Percentiles rank a stretch among this genome's conserved stretches.
Conservation (phyloP, 2,888 invertebrate species). For the Fissipunctia ypsillon region DNA sequence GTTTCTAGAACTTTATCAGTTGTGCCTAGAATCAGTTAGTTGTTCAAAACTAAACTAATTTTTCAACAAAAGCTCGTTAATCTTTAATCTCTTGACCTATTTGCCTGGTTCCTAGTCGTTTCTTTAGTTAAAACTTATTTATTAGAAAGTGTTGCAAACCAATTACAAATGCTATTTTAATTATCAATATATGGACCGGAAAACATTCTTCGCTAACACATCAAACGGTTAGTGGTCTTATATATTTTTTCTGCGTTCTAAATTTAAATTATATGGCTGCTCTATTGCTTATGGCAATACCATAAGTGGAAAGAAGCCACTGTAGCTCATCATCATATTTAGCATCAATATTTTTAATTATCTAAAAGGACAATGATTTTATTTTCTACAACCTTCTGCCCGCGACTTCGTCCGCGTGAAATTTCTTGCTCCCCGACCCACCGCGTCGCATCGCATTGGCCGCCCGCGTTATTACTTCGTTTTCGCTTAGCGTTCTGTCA, state of each 20-base stretch:
- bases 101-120: constrained; percentile 31
- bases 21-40: constrained; percentile 40
- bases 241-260: background rate
- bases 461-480: no score
- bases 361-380: background rate
- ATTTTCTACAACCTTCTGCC: no score
- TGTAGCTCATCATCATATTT: background rate
- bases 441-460: no score
- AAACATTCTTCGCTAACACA: constrained; percentile 4
- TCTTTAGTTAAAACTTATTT: constrained; percentile 43
- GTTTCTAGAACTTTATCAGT: constrained; percentile 49
- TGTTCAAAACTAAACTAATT: constrained; percentile 40
- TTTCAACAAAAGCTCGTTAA: constrained; percentile 54
- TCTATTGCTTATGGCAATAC: background rate
- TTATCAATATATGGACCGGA: constrained; percentile 30
- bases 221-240: background rate
- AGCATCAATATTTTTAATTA: background rate
- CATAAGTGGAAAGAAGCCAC: no score
- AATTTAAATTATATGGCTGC: constrained; percentile 2
- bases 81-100: constrained; percentile 54
- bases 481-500: no score
- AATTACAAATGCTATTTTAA: constrained; percentile 46
- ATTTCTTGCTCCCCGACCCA: no score
- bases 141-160: constrained; percentile 39
- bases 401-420: no score